Base-by-base conservation (phyloP, 2,888 invertebrate species). In the Tipula confusa region DNA sequence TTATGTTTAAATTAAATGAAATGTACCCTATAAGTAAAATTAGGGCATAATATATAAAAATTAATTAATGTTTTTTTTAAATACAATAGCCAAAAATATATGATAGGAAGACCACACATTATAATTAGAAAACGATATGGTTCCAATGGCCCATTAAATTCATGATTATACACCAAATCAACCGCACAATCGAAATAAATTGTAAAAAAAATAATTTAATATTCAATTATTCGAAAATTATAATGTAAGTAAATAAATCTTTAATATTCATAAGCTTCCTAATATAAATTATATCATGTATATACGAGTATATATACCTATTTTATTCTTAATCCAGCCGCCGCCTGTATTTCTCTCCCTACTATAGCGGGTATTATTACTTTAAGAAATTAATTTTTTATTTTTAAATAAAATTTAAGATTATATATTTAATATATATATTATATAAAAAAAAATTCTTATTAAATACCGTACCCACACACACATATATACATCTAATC, bases 171-270 rank as follows among this genome's bases (percentile, higher is more conserved):
- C 11, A 38, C 9, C 13, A 43, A 43, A 43, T 43, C 43, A 43
- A 43, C 43, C 43, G 43, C 64, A 64, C 24, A 24, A 64, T 64
- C 3, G 43, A 43, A 15, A 18, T 2, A 2, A 24, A 18, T 64
- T n/a, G n/a, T n/a, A n/a, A 64, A 64, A 24, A 64, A 64, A 64
- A 64, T 24, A 64, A 64, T 64, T 64, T 43, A 43, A 64, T 64
- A 64, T 64, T 64, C 24, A 64, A 64, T 64, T 64, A 64, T 64
- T 9, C 1, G 64, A 24, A 64, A 24, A 24, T 24, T 24, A 64
- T 64, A 64, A 64, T 24, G 64, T 64, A 24, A 64, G 24, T 64
- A 64, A 64, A 64, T 24, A 64, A 64, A 64, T 64, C 64, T 13
- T 11, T 64, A 64, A 43, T 43, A 43, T 43, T 43, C 15, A 43